These are phyloP conservation scores for Scolanthus callimorphus DNA, from an alignment of 92 coral and sea anemone genomes.

Conservation along the genomic window DNA sequence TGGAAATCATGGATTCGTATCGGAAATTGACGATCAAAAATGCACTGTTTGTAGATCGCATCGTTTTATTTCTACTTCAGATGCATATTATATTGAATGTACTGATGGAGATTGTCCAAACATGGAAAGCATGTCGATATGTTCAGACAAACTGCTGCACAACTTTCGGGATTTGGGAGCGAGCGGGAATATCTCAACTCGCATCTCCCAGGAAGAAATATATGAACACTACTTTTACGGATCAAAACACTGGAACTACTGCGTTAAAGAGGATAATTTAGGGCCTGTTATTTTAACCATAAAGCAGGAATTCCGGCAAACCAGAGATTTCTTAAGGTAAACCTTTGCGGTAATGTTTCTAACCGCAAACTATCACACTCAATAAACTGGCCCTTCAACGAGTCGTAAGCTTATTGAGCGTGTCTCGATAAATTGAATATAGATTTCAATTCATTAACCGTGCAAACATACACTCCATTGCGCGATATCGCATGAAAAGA, in stretches of 20 bases:
- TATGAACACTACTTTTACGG: constrained; percentile 89
- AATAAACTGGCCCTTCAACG: no score
- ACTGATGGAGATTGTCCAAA: constrained; percentile 46
- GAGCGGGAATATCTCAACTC: constrained; percentile 20
- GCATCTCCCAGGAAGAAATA: constrained; percentile 61
- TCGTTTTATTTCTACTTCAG: constrained; percentile 32
- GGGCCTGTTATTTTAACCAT: constrained; percentile 77
- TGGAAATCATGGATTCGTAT: constrained; percentile 2
- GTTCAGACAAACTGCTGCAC: constrained; percentile 17
- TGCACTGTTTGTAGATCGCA: constrained; percentile 43
- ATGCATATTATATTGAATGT: constrained; percentile 73
- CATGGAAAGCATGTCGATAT: constrained; percentile 17
- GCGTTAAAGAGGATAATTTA: constrained; percentile 61
- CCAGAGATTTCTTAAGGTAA: constrained; percentile 81
- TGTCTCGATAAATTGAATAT: no score
- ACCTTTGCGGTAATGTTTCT: no score
- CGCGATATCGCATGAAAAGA: no score
- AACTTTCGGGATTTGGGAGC: constrained; percentile 59
- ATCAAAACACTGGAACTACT: constrained; percentile 89
- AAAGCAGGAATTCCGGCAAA: constrained; percentile 79
- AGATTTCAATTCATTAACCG: no score
- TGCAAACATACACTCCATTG: no score
- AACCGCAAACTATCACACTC: no score
- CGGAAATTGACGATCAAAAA: constrained; percentile 1
- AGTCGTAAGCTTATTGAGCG: no score